phyloP scores from a whole-genome alignment of 2,888 invertebrate species.

The Scaptomyza cyrtandrae region DNA sequence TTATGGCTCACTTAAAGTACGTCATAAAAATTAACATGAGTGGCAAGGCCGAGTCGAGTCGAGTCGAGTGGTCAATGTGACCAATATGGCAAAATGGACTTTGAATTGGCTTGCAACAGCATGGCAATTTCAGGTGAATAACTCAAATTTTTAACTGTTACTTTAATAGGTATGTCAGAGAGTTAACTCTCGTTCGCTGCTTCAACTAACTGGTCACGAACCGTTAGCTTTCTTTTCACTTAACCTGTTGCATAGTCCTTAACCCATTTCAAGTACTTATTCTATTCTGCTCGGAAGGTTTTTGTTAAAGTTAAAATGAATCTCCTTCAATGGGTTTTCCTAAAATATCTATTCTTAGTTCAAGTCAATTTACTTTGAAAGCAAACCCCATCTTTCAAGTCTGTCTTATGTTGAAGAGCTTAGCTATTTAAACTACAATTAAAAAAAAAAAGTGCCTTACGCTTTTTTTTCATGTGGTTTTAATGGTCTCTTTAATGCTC shows the following conservation, averaged over 20 bases:
- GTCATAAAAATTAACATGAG: constrained; percentile 75
- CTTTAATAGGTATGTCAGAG: not conserved
- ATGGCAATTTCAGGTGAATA: constrained; percentile 23
- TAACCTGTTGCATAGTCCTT: not conserved
- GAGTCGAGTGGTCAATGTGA: too few relatives aligned
- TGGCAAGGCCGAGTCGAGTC: constrained; percentile 22
- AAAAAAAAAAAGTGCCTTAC: too few relatives aligned
- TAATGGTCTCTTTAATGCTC: too few relatives aligned
- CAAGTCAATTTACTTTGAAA: too few relatives aligned
- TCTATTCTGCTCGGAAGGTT: not conserved
- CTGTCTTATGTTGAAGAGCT: too few relatives aligned
- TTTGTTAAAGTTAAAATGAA: not conserved
- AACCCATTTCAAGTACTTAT: not conserved
- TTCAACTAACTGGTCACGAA: not conserved
- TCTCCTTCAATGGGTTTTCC: not conserved
- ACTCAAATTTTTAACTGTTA: constrained; percentile 15
- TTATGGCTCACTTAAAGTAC: constrained; percentile 72
- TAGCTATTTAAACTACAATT: too few relatives aligned
- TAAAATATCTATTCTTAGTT: too few relatives aligned
- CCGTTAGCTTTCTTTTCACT: not conserved
- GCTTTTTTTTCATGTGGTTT: too few relatives aligned
- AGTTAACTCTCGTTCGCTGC: not conserved
- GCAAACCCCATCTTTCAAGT: too few relatives aligned
- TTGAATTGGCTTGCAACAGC: constrained; percentile 38
- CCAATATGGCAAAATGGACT: constrained; percentile 28